Evolutionary conservation across 2,113 vertebrate species (phyloP).

Genomic region (Alosa alosa): DNA sequence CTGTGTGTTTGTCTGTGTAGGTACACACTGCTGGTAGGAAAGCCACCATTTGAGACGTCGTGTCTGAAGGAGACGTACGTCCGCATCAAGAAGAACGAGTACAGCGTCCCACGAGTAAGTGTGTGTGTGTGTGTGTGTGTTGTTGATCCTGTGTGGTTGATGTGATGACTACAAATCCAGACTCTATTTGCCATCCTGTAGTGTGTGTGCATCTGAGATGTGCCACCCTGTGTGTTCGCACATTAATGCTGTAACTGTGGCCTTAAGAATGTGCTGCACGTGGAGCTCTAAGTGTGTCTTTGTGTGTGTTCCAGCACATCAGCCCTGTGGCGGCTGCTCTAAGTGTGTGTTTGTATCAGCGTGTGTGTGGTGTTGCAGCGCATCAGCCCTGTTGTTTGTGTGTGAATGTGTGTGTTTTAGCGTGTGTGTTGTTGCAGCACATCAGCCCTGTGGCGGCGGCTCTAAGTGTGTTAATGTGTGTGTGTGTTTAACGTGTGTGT

Average conservation of each 20-base stretch:
- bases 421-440: too few relatives aligned
- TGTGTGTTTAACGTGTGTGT: too few relatives aligned
- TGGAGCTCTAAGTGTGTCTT: neutral
- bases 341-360: too few relatives aligned
- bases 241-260: neutral
- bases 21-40: conserved; percentile 95
- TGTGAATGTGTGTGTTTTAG: too few relatives aligned
- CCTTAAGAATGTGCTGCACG: neutral
- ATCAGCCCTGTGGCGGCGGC: too few relatives aligned
- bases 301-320: conserved; percentile 76
- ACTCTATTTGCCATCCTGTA: neutral
- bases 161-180: too few relatives aligned
- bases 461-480: too few relatives aligned
- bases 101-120: conserved; percentile 87
- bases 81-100: conserved; percentile 95
- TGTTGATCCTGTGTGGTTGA: neutral
- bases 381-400: conserved; percentile 79
- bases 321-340: conserved; percentile 82
- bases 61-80: conserved; percentile 94
- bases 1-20: conserved; percentile 61
- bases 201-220: neutral
- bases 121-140: neutral
- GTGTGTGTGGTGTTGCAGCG: conserved; percentile 67
- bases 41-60: conserved; percentile 94
- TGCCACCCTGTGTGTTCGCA: too few relatives aligned